These are phyloP conservation scores for Silurus meridionalis DNA, from an alignment of 2,113 vertebrate genomes.

Conservation along the genomic window DNA sequence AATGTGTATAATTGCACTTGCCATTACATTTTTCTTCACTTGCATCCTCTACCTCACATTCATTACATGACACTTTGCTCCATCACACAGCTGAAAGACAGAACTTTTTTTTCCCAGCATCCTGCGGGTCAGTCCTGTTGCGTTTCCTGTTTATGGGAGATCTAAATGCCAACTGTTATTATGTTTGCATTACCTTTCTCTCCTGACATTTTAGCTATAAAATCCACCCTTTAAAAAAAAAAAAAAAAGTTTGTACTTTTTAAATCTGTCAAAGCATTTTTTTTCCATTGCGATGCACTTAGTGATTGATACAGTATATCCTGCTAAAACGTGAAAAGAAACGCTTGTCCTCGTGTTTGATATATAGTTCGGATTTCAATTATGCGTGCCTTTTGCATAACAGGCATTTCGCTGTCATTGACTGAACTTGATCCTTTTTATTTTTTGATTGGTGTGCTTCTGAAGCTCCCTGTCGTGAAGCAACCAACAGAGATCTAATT, in stretches of 20 bases:
- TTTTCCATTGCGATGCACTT: constrained; percentile 23
- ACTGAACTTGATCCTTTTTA: constrained; percentile 44
- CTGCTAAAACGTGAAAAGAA: constrained; percentile 26
- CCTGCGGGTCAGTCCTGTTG: neutral
- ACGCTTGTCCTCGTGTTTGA: constrained; percentile 38
- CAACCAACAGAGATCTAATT: constrained; percentile 19
- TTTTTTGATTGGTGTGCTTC: constrained; percentile 44
- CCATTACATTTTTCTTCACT: no score
- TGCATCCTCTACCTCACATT: no score
- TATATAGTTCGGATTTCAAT: constrained; percentile 39
- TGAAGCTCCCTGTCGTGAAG: neutral
- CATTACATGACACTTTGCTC: no score
- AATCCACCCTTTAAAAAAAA: no score
- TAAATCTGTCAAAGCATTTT: neutral
- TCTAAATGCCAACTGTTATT: neutral
- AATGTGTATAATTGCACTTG: no score
- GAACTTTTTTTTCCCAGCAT: neutral
- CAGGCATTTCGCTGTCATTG: constrained; percentile 50
- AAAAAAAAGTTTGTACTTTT: neutral
- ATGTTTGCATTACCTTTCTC: neutral
- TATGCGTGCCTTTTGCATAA: constrained; percentile 53
- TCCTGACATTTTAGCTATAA: neutral
- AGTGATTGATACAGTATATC: constrained; percentile 32
- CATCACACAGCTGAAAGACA: neutral
- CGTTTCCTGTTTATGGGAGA: neutral